Conservation (phyloP, 2,797 vertebrate species). For the Cyprinella venusta region DNA sequence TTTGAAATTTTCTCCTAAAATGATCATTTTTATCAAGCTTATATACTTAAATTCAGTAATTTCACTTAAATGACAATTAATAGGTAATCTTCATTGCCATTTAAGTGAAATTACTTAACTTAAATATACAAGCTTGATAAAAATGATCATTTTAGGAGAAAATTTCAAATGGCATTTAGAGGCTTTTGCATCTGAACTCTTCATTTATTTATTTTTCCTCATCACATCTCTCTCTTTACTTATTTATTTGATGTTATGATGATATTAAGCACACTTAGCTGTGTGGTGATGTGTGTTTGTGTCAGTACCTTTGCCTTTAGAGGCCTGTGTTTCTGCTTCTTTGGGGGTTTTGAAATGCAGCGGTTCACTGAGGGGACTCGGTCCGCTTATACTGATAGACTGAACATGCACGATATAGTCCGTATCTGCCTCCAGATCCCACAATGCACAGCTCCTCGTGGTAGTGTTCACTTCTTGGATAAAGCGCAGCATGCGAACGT, state of each 20-base stretch:
- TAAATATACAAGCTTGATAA: no score
- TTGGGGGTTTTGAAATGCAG: constrained; percentile 91
- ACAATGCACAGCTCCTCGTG: constrained; percentile 92
- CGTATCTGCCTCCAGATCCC: constrained; percentile 95
- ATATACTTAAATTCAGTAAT: no score
- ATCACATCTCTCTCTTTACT: not conserved
- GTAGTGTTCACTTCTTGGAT: constrained; percentile 99
- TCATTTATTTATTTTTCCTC: not conserved
- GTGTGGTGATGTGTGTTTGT: not conserved
- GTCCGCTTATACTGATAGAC: constrained; percentile 90
- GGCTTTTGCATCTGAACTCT: no score
- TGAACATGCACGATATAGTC: constrained; percentile 97
- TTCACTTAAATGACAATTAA: no score
- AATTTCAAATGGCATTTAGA: no score
- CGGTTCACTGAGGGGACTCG: constrained; percentile 90
- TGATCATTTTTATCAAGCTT: no score
- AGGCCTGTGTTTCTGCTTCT: constrained; percentile 89
- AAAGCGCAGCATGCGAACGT: constrained; percentile 94
- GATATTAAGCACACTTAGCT: no score
- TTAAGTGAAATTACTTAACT: no score
- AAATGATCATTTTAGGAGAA: no score
- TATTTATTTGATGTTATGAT: not conserved
- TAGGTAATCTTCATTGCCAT: no score
- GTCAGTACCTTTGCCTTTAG: constrained; percentile 88
- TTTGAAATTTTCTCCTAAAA: no score